Evolutionary conservation across 1,140 invertebrate species (phyloP).

Genomic region (Hylaeus anthracinus): DNA sequence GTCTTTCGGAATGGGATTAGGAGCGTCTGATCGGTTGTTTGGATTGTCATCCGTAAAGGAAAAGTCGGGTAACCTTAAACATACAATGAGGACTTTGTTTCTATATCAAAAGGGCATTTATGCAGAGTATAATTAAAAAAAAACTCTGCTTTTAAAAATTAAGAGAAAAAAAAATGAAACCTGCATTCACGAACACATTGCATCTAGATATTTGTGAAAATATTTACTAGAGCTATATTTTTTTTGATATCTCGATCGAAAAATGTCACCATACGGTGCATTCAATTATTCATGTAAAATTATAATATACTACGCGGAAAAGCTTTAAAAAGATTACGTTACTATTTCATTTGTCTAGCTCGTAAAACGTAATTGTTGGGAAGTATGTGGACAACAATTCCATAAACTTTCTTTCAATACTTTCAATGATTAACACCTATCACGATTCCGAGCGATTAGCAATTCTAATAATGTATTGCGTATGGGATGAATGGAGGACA

Average conservation of each 20-base stretch:
- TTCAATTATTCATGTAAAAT: constrained; percentile 20
- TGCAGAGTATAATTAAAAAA: background rate
- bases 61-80: constrained; percentile 45
- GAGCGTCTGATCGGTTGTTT: background rate
- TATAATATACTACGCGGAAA: background rate
- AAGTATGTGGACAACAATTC: background rate
- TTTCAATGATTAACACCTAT: constrained; percentile 43
- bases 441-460: constrained; percentile 8
- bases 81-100: constrained; percentile 1
- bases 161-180: background rate
- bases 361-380: background rate
- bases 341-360: background rate
- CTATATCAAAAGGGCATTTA: background rate
- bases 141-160: background rate
- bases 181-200: background rate
- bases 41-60: constrained; percentile 18
- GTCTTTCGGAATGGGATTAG: background rate
- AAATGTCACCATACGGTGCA: background rate
- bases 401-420: constrained; percentile 45
- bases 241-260: background rate
- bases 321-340: background rate
- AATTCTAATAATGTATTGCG: constrained; percentile 46
- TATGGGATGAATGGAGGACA: constrained; percentile 33
- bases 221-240: too few relatives aligned
- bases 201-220: background rate